Conservation (phyloP, 2,888 invertebrate genomes). For the Dynastes maya region DNA sequence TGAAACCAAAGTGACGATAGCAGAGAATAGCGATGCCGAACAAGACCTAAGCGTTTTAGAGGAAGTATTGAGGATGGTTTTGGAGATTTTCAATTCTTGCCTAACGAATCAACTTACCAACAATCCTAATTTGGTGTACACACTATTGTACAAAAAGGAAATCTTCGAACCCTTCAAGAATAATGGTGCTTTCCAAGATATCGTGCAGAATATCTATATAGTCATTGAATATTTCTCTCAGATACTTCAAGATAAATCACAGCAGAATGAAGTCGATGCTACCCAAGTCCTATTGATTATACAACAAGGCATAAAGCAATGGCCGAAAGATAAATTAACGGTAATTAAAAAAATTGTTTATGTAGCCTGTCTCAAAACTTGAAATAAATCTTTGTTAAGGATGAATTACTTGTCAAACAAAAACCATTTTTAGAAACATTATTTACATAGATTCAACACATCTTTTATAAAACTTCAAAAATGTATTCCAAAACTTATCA, state of each 20-base stretch:
- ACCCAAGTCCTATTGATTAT: conserved; percentile 90
- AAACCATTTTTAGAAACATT: no score
- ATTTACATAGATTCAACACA: no score
- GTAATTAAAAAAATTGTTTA: conserved; percentile 71
- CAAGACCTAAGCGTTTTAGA: conserved; percentile 94
- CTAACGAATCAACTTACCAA: conserved; percentile 89
- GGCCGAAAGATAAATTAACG: conserved; percentile 94
- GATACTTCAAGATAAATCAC: conserved; percentile 75
- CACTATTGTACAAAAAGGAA: conserved; percentile 92
- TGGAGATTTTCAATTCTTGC: conserved; percentile 98
- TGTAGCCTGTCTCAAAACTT: background rate
- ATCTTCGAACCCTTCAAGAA: conserved; percentile 90
- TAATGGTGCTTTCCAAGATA: conserved; percentile 92
- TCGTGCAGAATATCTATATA: conserved; percentile 95
- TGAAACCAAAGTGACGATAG: conserved; percentile 60
- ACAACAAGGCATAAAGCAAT: conserved; percentile 91
- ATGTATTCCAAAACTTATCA: background rate
- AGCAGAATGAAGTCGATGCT: conserved; percentile 83
- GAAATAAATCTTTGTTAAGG: no score
- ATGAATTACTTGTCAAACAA: no score
- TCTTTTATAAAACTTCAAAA: no score
- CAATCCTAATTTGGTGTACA: conserved; percentile 95
- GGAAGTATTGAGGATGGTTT: conserved; percentile 95
- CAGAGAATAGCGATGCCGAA: conserved; percentile 71
- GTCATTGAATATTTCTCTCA: conserved; percentile 84